These are phyloP conservation scores for Glaucidium brasilianum DNA, from an alignment of 2,113 vertebrate genomes.

Conservation along the genomic window DNA sequence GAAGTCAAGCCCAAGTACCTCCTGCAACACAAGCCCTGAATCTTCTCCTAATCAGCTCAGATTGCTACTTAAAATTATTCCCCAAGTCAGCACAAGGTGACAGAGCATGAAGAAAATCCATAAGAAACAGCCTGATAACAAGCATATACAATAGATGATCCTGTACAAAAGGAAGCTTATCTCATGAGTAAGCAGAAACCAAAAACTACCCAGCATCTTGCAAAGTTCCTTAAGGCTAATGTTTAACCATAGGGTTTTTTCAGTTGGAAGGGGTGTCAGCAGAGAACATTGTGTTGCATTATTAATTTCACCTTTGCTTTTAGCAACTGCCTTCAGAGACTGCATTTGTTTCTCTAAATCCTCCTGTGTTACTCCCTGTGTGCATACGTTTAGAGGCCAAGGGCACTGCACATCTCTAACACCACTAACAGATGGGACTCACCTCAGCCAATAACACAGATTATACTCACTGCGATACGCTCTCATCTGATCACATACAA, in stretches of 20 bases:
- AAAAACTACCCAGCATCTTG: neutral
- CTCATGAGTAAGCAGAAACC: neutral
- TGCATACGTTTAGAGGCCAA: neutral
- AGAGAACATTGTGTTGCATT: neutral
- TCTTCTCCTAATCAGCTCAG: neutral
- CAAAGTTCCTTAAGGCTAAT: neutral
- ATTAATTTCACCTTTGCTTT: neutral
- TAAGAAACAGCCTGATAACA: neutral
- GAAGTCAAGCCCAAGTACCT: neutral
- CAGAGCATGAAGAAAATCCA: neutral
- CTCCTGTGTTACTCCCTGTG: neutral
- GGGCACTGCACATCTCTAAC: neutral
- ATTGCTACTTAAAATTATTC: neutral
- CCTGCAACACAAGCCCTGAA: neutral
- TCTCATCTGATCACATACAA: neutral
- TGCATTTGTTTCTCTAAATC: neutral
- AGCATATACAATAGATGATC: neutral
- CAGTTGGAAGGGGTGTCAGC: neutral
- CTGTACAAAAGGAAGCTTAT: neutral
- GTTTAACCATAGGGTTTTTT: neutral
- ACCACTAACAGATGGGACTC: constrained; percentile 20
- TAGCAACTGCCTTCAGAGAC: neutral
- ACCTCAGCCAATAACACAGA: neutral
- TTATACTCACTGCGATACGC: neutral
- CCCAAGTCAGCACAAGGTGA: neutral